Conservation (phyloP, 1,140 invertebrate genomes). For the Drosophila setifemur region DNA sequence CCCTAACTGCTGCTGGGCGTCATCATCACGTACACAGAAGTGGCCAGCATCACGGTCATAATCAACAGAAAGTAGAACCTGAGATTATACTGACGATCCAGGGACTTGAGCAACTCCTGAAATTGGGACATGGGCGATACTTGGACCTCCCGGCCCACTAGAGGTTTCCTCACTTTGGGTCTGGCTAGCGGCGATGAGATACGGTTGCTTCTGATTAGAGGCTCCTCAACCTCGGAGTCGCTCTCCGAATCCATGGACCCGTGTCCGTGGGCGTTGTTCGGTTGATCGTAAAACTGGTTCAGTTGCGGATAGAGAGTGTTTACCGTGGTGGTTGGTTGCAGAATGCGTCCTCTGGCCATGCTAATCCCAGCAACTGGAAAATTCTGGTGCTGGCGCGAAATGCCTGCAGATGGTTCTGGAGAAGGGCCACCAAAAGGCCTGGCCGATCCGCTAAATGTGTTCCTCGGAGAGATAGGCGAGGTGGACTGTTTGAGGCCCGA, state of each 20-base stretch:
- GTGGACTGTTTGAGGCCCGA: constrained; percentile 2
- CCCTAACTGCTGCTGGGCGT: constrained; percentile 16
- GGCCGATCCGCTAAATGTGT: constrained; percentile 45
- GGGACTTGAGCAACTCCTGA: constrained; percentile 15
- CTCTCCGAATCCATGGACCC: constrained; percentile 51
- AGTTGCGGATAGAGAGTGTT: constrained; percentile 56
- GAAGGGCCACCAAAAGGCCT: constrained; percentile 21
- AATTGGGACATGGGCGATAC: constrained; percentile 38
- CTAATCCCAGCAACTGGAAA: background rate
- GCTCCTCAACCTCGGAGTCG: constrained; percentile 36
- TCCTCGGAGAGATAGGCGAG: constrained; percentile 4
- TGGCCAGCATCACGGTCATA: constrained; percentile 37
- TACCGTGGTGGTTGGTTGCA: constrained; percentile 39
- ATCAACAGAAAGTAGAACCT: constrained; percentile 55
- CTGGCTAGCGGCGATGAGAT: constrained; percentile 35
- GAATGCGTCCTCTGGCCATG: constrained; percentile 22
- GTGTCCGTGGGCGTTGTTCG: background rate
- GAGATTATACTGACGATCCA: constrained; percentile 63
- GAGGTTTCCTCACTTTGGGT: constrained; percentile 14
- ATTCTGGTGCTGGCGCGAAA: constrained; percentile 25
- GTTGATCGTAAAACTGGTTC: constrained; percentile 54
- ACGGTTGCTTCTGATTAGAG: constrained; percentile 9
- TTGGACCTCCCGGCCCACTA: background rate
- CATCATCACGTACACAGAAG: constrained; percentile 60
- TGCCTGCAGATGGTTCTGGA: background rate